Percentiles rank a stretch among this genome's conserved stretches.
These are phyloP conservation scores for Agrenia bidenticulata DNA, from an alignment of 2,888 invertebrate genomes.

Conservation along the genomic window DNA sequence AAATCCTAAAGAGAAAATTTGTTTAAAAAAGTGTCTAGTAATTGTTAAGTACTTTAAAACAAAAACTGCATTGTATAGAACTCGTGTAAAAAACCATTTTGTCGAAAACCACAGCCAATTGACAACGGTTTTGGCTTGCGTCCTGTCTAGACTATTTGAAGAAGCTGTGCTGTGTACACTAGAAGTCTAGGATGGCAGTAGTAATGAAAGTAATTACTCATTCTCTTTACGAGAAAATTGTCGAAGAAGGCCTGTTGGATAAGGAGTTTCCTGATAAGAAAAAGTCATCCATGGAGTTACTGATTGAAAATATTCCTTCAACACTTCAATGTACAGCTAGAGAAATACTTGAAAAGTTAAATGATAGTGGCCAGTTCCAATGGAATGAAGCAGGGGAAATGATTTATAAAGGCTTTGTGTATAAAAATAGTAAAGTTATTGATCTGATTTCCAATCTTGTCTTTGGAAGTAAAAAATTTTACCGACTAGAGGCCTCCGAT, in stretches of 20 bases:
- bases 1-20: not conserved
- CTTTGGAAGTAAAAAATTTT: not conserved
- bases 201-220: not conserved
- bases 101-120: not conserved
- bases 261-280: not conserved
- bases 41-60: not conserved
- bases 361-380: not conserved
- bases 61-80: not conserved
- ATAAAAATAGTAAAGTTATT: not conserved
- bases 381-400: not conserved
- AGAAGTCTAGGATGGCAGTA: not conserved
- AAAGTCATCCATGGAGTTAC: not conserved
- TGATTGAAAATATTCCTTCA: not conserved
- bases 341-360: not conserved
- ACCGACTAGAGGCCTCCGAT: not conserved
- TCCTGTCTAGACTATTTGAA: not conserved
- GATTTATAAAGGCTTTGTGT: not conserved
- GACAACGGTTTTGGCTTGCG: not conserved
- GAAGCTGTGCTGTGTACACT: not conserved
- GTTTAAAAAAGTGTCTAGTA: not conserved
- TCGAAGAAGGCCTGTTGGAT: not conserved
- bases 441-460: not conserved
- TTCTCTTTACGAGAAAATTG: not conserved
- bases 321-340: not conserved
- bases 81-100: not conserved